Evolutionary conservation across 53 echinoderm and acorn worm genomes (phyloP), one percentile per base, ranked within the genome.

Genomic region (Henricia sp.): DNA sequence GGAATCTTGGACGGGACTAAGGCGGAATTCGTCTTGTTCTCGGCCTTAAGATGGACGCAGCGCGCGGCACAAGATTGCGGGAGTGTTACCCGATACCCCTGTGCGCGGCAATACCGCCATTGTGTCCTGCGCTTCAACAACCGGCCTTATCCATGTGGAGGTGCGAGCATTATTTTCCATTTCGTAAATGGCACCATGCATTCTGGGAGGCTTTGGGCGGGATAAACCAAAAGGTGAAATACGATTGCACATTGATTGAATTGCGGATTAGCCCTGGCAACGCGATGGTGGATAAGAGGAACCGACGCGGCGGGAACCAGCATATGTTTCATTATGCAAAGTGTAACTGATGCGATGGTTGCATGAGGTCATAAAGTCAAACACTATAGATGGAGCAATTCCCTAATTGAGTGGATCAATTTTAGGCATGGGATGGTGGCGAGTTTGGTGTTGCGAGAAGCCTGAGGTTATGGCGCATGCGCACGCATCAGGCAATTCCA

Each of bases 211-310:
- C 73, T 73, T 52, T 13, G 36, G 54, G 55, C n/a, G 37, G 73
- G 73, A 73, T 73, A 52, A 73, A 73, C 53, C n/a, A 35, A 52
- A 73, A 50, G 48, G 48, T 43, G 50, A 80, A 80, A 62, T 64
- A 80, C 80, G 80, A 80, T 80, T 80, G 57, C 80, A 48, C 42
- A 62, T 80, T 80, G 80, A 80, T 80, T 80, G 64, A 57, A 57
- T 63, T 33, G 80, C 25, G 80, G 80, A 80, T 80, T 58, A 80
- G 80, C 80, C 80, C 65, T 17, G 19, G 33, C 80, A 35, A 80
- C 80, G 50, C 35, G 54, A 30, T n/a, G 73, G 53, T 37, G 34
- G 30, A 29, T 10, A 46, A 50, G 30, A 46, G 33, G 23, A 29
- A 13, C 50, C 16, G 46, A 25, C 33, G 53, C 37, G 6, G 17